A percentile compares a stretch with the other conserved stretches of the same genome.
phyloP scores from a whole-genome alignment of 2,113 vertebrate species.

The Bostrychus sinensis region DNA sequence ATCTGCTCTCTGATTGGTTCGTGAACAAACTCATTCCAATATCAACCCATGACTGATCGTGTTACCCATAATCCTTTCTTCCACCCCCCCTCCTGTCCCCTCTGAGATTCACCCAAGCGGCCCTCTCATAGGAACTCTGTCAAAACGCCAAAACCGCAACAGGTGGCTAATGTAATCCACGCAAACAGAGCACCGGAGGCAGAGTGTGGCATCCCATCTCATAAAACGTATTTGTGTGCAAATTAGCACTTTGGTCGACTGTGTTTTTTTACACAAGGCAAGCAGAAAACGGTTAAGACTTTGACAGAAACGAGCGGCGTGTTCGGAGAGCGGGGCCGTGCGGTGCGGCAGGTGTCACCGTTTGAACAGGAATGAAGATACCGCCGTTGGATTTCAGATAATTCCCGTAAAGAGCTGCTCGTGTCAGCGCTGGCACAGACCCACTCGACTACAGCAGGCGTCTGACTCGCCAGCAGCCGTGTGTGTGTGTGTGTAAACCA shows the following conservation, averaged over 20 bases:
- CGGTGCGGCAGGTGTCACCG: slow-evolving; percentile 2
- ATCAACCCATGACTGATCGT: slow-evolving; percentile 42
- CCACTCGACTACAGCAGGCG: too few relatives aligned
- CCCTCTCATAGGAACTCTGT: slow-evolving; percentile 50
- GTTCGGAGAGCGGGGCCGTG: too few relatives aligned
- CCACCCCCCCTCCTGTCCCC: slow-evolving; percentile 12
- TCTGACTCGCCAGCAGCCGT: too few relatives aligned
- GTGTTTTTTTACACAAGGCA: too few relatives aligned
- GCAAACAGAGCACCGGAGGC: background rate
- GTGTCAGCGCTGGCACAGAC: too few relatives aligned
- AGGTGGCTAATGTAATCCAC: slow-evolving; percentile 72
- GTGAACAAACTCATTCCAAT: slow-evolving; percentile 13
- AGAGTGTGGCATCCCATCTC: slow-evolving; percentile 1
- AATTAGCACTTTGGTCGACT: background rate
- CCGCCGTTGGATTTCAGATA: slow-evolving; percentile 1
- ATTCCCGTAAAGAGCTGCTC: slow-evolving; percentile 7
- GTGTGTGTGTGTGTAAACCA: too few relatives aligned
- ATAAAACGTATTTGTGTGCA: slow-evolving; percentile 9
- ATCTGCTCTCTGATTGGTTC: slow-evolving; percentile 37
- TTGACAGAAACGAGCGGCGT: background rate
- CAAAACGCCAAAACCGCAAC: slow-evolving; percentile 65
- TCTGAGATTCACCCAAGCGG: slow-evolving; percentile 23
- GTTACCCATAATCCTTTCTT: slow-evolving; percentile 49
- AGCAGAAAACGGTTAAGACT: too few relatives aligned
- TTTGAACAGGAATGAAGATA: background rate